phyloP scores from a whole-genome alignment of 2,113 vertebrate genomes.

The Lanius collurio region DNA sequence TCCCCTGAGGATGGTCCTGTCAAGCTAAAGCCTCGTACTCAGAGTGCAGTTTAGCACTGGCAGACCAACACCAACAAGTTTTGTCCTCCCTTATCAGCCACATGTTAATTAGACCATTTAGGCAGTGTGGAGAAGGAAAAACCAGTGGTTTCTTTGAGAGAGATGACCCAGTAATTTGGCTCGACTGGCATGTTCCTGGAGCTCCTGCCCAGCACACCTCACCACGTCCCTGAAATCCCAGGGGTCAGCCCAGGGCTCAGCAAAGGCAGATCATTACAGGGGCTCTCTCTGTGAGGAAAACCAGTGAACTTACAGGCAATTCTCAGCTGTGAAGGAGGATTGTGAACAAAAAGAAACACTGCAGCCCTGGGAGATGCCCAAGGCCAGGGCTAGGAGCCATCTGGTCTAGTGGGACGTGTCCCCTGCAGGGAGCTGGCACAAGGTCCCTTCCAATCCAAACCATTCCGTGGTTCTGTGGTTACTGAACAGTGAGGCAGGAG shows the following conservation, averaged over 20 bases:
- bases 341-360: background rate
- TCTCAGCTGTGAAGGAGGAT: background rate
- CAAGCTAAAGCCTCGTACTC: background rate
- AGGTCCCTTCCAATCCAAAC: background rate
- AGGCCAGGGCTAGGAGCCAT: background rate
- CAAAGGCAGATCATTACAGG: background rate
- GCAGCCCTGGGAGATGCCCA: background rate
- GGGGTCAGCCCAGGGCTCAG: background rate
- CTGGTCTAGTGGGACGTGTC: background rate
- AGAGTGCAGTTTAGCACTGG: background rate
- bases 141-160: background rate
- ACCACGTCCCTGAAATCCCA: fast-evolving
- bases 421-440: background rate
- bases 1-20: background rate
- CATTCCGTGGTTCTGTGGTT: background rate
- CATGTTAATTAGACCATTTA: background rate
- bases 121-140: background rate
- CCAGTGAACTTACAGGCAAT: background rate
- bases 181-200: background rate
- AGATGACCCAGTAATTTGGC: background rate
- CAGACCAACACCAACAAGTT: background rate
- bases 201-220: background rate
- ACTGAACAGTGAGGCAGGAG: background rate
- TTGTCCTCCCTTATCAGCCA: background rate
- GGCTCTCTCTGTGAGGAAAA: background rate